A percentile compares a stretch with the other conserved stretches of the same genome.
Evolutionary conservation across 2,797 vertebrate species (phyloP).

Genomic region (Cryptoblepharus egeriae): DNA sequence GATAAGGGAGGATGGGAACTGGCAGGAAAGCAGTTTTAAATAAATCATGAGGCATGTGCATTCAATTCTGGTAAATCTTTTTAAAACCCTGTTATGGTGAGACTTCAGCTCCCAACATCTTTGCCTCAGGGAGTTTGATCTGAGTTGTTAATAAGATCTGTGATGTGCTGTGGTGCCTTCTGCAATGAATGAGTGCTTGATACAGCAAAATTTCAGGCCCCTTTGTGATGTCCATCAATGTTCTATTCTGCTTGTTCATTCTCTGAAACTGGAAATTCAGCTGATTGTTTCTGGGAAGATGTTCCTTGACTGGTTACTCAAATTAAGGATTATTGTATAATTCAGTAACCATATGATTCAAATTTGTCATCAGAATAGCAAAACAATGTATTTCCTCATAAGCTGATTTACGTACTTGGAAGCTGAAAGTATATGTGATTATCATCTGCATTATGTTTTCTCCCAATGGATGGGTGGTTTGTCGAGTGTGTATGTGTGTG

Average conservation of each 20-base stretch:
- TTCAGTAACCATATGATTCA: background rate
- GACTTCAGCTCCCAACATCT: background rate
- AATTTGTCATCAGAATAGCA: background rate
- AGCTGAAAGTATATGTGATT: background rate
- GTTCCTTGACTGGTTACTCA: background rate
- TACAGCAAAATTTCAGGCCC: background rate
- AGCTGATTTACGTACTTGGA: background rate
- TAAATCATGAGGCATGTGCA: background rate
- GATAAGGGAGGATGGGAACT: background rate
- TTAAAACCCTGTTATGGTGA: background rate
- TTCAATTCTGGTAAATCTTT: constrained; percentile 7
- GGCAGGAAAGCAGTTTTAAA: background rate
- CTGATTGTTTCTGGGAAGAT: background rate
- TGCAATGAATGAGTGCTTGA: background rate
- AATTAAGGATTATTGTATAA: background rate
- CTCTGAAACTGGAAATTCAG: background rate
- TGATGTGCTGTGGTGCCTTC: background rate
- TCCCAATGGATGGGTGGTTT: background rate
- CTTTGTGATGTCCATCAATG: background rate
- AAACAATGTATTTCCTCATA: background rate
- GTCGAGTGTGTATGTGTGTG: too few species aligned
- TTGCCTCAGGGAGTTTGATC: background rate
- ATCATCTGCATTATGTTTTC: background rate
- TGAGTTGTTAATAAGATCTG: constrained; percentile 1
- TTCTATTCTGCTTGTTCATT: background rate